Percentiles rank a stretch among this genome's conserved stretches.
These are phyloP conservation scores for Antitype chi DNA, from an alignment of 2,888 invertebrate species.

Conservation along the genomic window DNA sequence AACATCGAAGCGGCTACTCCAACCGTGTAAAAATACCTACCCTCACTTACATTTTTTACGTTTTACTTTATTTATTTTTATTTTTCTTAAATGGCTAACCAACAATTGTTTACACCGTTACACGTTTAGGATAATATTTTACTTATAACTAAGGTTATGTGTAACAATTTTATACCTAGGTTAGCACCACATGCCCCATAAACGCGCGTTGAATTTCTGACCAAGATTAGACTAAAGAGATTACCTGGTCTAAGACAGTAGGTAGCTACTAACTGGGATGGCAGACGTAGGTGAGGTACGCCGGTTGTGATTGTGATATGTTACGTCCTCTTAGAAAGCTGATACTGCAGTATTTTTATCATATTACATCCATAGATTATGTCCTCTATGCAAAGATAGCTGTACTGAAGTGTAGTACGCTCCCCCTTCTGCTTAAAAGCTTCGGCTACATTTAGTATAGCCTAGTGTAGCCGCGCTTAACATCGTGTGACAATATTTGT, in stretches of 20 bases:
- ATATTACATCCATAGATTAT: neutral
- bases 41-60: no score
- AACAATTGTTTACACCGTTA: no score
- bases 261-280: neutral
- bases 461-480: slow-evolving; percentile 22
- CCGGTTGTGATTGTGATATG: neutral
- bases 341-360: neutral
- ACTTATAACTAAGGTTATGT: no score
- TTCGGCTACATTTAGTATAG: slow-evolving; percentile 11
- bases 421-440: neutral
- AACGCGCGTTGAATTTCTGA: no score
- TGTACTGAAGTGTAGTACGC: neutral
- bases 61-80: neutral
- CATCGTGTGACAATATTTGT: slow-evolving; percentile 83
- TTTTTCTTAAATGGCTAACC: no score
- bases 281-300: no score
- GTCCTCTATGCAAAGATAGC: neutral
- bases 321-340: neutral
- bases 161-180: no score
- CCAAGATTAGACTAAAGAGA: neutral
- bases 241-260: no score
- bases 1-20: neutral
- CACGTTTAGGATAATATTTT: no score
- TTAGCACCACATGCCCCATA: no score
- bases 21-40: neutral